These are phyloP conservation scores for Cryptocheilus praepositus DNA, from an alignment of 2,888 invertebrate genomes.

Conservation along the genomic window DNA sequence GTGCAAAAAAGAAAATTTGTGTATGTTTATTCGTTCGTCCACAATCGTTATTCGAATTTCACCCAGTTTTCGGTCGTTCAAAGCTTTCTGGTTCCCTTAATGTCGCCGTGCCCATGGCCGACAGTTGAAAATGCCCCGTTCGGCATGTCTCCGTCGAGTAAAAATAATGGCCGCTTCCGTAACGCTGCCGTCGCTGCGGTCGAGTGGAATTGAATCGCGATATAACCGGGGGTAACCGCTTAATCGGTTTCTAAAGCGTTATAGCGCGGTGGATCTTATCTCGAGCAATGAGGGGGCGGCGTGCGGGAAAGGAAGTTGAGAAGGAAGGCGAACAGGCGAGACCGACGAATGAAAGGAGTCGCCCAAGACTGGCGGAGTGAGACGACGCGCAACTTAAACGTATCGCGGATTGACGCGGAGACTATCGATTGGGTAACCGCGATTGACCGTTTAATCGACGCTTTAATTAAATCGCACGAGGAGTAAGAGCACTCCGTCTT, in stretches of 20 bases:
- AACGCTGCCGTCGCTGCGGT: neutral
- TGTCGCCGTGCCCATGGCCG: no score
- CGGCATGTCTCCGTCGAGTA: no score
- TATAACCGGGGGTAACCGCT: neutral
- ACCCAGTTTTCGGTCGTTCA: no score
- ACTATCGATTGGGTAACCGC: constrained; percentile 55
- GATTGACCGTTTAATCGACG: constrained; percentile 69
- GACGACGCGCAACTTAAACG: constrained; percentile 17
- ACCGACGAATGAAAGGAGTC: neutral
- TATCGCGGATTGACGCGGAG: constrained; percentile 12
- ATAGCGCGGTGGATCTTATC: neutral
- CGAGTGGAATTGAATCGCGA: constrained; percentile 5
- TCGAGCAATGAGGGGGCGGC: neutral
- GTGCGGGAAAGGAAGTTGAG: neutral
- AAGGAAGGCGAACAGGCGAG: neutral
- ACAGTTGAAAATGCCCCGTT: no score
- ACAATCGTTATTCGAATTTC: no score
- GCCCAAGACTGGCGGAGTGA: constrained; percentile 3
- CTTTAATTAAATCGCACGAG: constrained; percentile 65
- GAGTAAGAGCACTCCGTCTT: constrained; percentile 52
- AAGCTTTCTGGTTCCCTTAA: no score
- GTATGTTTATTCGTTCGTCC: no score
- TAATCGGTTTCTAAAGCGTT: constrained; percentile 2
- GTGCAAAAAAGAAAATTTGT: no score
- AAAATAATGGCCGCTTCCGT: no score